Conservation (phyloP, 2,113 vertebrate genomes). For the Dissostichus mawsoni region DNA sequence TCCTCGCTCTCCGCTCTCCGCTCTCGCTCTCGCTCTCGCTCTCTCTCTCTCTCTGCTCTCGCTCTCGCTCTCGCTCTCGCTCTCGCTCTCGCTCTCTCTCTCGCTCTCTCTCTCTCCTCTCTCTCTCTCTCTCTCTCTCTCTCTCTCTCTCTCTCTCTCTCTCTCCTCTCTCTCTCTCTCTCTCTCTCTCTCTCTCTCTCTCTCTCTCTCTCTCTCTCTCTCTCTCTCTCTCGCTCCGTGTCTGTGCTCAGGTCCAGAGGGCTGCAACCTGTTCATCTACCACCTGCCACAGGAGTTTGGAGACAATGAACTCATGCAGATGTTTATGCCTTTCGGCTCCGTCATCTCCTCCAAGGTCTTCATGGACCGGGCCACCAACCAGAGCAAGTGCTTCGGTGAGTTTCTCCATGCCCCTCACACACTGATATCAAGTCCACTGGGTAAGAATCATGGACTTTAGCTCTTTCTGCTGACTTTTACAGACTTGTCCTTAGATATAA, state of each 20-base stretch:
- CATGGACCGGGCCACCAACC: slow-evolving; percentile 99
- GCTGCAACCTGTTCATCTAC: slow-evolving; percentile 99
- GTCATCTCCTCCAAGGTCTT: slow-evolving; percentile 99
- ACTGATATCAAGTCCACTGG: not conserved
- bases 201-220: not conserved
- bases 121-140: not conserved
- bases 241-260: slow-evolving; percentile 92
- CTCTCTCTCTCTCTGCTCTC: not conserved
- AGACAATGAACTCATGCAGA: slow-evolving; percentile 98
- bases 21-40: slow-evolving; percentile 10
- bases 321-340: slow-evolving; percentile 98
- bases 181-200: not conserved
- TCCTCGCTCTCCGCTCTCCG: no score
- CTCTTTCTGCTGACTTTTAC: not conserved
- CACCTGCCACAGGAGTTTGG: slow-evolving; percentile 99
- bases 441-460: not conserved
- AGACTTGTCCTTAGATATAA: no score
- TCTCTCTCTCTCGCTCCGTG: not conserved
- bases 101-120: slow-evolving; percentile 2
- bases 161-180: not conserved
- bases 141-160: not conserved
- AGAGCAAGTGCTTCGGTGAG: slow-evolving; percentile 99
- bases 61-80: not conserved
- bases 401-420: slow-evolving; percentile 17
- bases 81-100: no score